Conservation (phyloP, 2,888 invertebrate genomes). For the Andrena fulva region DNA sequence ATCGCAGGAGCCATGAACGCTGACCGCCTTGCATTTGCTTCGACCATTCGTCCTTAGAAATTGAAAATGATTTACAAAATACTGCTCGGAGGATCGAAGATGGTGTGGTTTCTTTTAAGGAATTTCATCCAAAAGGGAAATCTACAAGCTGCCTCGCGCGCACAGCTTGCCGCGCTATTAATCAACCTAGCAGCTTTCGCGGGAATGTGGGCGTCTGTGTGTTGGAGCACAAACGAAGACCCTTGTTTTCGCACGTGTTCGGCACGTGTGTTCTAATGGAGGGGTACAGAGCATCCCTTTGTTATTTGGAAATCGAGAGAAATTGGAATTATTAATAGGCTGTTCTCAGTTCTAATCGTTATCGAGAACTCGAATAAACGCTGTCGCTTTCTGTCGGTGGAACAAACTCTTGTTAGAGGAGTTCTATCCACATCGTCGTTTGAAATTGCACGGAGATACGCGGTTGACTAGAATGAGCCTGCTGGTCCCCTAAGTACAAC, state of each 20-base stretch:
- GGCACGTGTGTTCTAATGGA: constrained; percentile 25
- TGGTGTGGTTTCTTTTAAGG: not conserved
- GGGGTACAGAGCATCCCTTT: constrained; percentile 19
- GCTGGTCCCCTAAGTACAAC: constrained; percentile 74
- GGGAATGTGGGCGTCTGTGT: constrained; percentile 27
- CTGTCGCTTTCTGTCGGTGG: not conserved
- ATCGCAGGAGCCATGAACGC: no score
- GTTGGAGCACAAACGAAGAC: constrained; percentile 32
- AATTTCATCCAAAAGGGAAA: not conserved
- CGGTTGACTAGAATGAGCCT: constrained; percentile 49
- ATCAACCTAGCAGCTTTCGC: constrained; percentile 27
- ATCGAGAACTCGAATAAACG: not conserved
- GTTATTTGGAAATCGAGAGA: constrained; percentile 7
- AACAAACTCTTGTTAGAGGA: not conserved
- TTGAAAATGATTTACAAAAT: not conserved
- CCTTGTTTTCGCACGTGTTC: constrained; percentile 59
- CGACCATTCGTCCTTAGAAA: not conserved
- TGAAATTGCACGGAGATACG: constrained; percentile 14
- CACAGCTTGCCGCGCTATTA: constrained; percentile 24
- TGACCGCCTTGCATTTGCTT: no score
- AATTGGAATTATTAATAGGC: constrained; percentile 31
- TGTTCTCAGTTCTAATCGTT: not conserved
- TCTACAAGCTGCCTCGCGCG: not conserved
- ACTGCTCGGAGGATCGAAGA: not conserved
- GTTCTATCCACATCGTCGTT: not conserved